Base-by-base conservation (phyloP, 1,140 invertebrate genomes). In the Spodoptera litura region DNA sequence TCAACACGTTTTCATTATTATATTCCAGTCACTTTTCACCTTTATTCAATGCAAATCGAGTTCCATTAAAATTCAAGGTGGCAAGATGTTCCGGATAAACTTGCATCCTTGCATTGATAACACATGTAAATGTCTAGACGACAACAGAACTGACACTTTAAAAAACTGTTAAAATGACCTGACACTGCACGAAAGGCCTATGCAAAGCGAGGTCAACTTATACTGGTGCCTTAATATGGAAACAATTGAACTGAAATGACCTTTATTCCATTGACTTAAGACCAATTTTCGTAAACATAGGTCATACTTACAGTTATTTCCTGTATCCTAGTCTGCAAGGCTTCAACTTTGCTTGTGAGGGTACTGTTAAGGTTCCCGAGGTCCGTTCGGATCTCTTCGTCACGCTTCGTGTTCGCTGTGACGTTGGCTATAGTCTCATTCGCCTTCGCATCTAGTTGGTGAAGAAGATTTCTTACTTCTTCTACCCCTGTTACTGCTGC, bases 351-450 rank as follows among this genome's bases (percentile, higher is more conserved):
- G 38, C 73, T 77, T 5, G 78, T 83, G 4, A 94, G 82, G 0
- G 91, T 92, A 4, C 77, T 78, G 68, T 93, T 94, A 1, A 94
- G 51, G 3, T 79, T 52, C 0, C 56, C 66, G 11, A 94, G 49
- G 58, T 87, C 85, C 13, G 78, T 84, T 61, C 85, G 85, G 44
- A 93, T 76, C 27, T 92, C 87, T 3, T 88, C 85, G 8, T 89
- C 82, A 9, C 66, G 78, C 66, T 89, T 91, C 3, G 78, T 71
- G 52, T 79, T 88, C 0, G 81, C 85, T 1, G 88, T 85, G 4
- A 93, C 80, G 64, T 91, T 93, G 25, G 89, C 87, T 35, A 90
- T 87, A 1, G 92, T 94, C 20, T 94, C 91, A 68, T 94, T 93
- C 5, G 87, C 87, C 27, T 81, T 89, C 4, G 82, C 85, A 27